Percentiles rank a stretch among this genome's conserved stretches.
These are phyloP conservation scores for Myotis pilosus DNA, from an alignment of 2,797 vertebrate species.

Conservation along the genomic window DNA sequence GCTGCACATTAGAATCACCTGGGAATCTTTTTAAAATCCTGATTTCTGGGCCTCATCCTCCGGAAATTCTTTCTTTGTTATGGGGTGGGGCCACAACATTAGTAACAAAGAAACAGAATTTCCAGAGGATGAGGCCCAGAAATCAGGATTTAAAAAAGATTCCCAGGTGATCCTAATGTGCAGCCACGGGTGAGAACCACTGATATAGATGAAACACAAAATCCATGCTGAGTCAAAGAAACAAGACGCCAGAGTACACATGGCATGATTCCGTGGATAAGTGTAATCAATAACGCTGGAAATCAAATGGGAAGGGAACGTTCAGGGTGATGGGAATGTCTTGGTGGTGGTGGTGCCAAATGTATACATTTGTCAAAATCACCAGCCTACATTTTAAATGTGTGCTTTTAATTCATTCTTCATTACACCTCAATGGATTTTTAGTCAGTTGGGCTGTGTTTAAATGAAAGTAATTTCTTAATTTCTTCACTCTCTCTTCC, in stretches of 20 bases:
- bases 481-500: background rate
- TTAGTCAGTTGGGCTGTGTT: background rate
- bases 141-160: too few relatives aligned
- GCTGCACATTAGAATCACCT: too few relatives aligned
- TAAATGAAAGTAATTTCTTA: background rate
- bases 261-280: background rate
- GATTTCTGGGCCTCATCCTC: too few relatives aligned
- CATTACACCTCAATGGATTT: background rate
- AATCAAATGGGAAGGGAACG: background rate
- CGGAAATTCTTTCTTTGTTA: too few relatives aligned
- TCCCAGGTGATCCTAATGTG: too few relatives aligned
- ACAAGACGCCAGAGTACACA: background rate
- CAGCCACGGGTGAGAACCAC: too few relatives aligned
- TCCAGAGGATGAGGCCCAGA: too few relatives aligned
- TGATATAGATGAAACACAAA: background rate
- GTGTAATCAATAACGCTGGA: background rate
- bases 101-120: too few relatives aligned
- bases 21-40: too few relatives aligned
- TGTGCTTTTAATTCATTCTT: background rate
- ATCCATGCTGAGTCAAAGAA: background rate
- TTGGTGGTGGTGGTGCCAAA: background rate
- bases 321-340: background rate
- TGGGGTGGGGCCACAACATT: too few relatives aligned
- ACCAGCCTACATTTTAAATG: background rate
- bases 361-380: background rate